Percentiles rank a stretch among this genome's conserved stretches.
Evolutionary conservation across 2,888 invertebrate species (phyloP).

Genomic region (Tetranychus truncatus): DNA sequence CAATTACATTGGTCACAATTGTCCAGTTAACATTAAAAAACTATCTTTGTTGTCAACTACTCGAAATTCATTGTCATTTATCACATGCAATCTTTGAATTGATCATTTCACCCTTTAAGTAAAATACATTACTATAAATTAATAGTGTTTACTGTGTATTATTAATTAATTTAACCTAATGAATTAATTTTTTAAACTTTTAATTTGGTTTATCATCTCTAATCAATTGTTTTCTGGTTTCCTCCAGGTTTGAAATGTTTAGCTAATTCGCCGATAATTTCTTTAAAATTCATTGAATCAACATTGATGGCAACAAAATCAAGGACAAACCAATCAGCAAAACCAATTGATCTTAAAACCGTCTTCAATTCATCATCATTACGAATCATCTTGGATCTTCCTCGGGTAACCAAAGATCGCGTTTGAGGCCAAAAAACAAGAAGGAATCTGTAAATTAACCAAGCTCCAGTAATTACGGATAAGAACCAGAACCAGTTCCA

Average conservation of each 20-base stretch:
- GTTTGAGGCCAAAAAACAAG: slow-evolving; percentile 56
- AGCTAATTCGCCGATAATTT: slow-evolving; percentile 46
- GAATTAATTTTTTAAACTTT: no score
- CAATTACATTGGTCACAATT: no score
- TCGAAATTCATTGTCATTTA: no score
- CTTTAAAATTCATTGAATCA: slow-evolving; percentile 65
- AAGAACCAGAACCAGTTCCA: slow-evolving; percentile 84
- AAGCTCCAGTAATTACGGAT: slow-evolving; percentile 41
- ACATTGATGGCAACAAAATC: slow-evolving; percentile 70
- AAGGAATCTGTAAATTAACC: slow-evolving; percentile 44
- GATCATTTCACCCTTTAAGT: no score
- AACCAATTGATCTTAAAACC: slow-evolving; percentile 52
- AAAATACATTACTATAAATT: no score
- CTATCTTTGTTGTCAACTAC: no score
- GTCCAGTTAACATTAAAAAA: no score
- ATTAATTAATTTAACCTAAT: no score
- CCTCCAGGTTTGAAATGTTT: background rate
- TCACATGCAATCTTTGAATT: no score
- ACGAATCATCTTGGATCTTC: slow-evolving; percentile 51
- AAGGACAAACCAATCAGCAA: slow-evolving; percentile 86
- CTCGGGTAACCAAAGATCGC: slow-evolving; percentile 55
- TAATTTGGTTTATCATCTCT: background rate
- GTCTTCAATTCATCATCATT: slow-evolving; percentile 35
- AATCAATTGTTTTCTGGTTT: background rate
- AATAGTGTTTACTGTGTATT: no score